phyloP scores from a whole-genome alignment of 2,888 invertebrate species.

The Tetragnatha montana region DNA sequence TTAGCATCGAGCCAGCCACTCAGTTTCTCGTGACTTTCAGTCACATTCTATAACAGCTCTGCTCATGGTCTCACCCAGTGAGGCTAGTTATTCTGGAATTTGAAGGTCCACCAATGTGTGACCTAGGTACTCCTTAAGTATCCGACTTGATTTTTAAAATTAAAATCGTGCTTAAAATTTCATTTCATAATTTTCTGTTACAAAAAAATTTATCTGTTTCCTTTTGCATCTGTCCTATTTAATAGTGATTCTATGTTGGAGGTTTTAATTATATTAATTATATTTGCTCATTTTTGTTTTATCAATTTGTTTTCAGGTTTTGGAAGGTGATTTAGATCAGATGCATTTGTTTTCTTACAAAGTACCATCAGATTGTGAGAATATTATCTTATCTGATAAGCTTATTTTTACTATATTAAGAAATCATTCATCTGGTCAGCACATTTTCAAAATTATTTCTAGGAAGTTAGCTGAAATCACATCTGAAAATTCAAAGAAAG shows the following conservation, averaged over 20 bases:
- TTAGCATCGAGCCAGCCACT: too few relatives aligned
- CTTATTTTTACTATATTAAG: constrained; percentile 80
- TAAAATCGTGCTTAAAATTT: too few relatives aligned
- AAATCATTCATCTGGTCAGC: constrained; percentile 19
- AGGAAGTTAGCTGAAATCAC: constrained; percentile 67
- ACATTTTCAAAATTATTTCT: constrained; percentile 63
- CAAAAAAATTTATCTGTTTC: not conserved
- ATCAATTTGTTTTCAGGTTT: constrained; percentile 79
- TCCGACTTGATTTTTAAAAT: too few relatives aligned
- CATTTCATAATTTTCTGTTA: not conserved
- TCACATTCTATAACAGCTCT: too few relatives aligned
- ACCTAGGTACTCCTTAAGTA: too few relatives aligned
- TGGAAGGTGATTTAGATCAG: constrained; percentile 82
- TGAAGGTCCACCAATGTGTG: too few relatives aligned
- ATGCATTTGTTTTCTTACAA: constrained; percentile 84
- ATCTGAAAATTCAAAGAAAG: constrained; percentile 67
- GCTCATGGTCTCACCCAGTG: too few relatives aligned
- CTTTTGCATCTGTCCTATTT: not conserved
- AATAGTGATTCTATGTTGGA: not conserved
- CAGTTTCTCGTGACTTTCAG: too few relatives aligned
- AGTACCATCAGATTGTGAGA: constrained; percentile 81
- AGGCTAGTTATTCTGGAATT: too few relatives aligned
- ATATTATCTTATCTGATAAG: constrained; percentile 82
- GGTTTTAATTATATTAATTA: not conserved
- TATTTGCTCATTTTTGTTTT: not conserved